Conservation (phyloP, 37 sponge, comb jelly and placozoan genomes). For the Eunapius fragilis region DNA sequence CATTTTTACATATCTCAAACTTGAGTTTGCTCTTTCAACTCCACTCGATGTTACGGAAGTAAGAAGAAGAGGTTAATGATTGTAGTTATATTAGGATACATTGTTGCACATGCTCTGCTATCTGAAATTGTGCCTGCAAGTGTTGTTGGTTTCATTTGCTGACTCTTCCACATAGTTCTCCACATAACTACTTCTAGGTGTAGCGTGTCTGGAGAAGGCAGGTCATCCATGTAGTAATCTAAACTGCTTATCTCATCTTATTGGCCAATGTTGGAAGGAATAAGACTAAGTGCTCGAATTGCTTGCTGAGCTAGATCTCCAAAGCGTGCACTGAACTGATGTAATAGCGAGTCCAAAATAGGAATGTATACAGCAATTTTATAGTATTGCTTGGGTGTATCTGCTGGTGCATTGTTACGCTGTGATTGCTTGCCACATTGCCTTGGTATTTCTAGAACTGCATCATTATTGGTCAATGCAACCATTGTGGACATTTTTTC, state of each 20-base stretch:
- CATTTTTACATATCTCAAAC: not conserved
- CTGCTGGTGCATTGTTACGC: not conserved
- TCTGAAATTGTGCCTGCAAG: not conserved
- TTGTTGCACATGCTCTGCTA: not conserved
- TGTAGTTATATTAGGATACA: not conserved
- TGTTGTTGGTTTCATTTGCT: not conserved
- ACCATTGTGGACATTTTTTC: not conserved
- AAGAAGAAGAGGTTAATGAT: not conserved
- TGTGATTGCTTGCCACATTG: not conserved
- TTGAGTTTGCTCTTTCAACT: not conserved
- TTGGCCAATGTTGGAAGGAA: not conserved
- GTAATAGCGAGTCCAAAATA: not conserved
- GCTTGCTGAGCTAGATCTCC: not conserved
- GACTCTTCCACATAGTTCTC: not conserved
- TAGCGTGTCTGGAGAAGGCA: not conserved
- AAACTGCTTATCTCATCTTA: not conserved
- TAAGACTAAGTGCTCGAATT: not conserved
- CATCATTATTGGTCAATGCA: not conserved
- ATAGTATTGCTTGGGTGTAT: not conserved
- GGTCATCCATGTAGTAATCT: not conserved
- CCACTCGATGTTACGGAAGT: not conserved
- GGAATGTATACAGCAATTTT: not conserved
- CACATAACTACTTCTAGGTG: not conserved
- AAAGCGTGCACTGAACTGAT: not conserved
- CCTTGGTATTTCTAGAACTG: not conserved